phyloP scores from a whole-genome alignment of 2,797 vertebrate genomes.

The Gymnocypris eckloni region DNA sequence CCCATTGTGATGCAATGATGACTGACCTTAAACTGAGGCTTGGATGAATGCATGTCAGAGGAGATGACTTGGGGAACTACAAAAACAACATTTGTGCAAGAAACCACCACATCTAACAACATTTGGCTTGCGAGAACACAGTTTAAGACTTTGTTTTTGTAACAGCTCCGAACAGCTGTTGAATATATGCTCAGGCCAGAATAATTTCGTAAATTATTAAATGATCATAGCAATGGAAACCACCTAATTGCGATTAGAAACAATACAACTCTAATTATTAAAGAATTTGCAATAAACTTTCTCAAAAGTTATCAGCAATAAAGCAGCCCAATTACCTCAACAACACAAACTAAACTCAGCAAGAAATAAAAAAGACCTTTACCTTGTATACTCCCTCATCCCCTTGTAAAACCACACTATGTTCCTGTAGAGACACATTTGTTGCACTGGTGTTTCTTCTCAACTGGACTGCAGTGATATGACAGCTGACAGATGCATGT shows the following conservation, averaged over 20 bases:
- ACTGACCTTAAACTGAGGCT: slow-evolving; percentile 24
- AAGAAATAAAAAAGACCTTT: slow-evolving; percentile 51
- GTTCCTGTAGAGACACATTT: slow-evolving; percentile 79
- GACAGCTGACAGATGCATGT: slow-evolving; percentile 23
- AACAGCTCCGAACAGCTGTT: not conserved
- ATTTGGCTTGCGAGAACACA: not conserved
- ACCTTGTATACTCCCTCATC: slow-evolving; percentile 80
- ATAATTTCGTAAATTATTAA: not conserved
- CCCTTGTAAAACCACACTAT: slow-evolving; percentile 79
- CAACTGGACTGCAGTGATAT: slow-evolving; percentile 18
- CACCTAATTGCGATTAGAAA: not conserved
- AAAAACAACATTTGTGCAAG: slow-evolving; percentile 42
- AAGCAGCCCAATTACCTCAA: not conserved
- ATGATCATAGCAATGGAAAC: not conserved
- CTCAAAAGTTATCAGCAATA: slow-evolving; percentile 15
- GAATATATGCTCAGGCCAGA: not conserved
- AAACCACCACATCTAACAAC: slow-evolving; percentile 4
- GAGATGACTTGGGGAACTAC: slow-evolving; percentile 33
- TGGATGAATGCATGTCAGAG: slow-evolving; percentile 20
- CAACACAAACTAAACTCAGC: not conserved
- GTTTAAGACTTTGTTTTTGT: not conserved
- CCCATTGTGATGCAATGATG: slow-evolving; percentile 41
- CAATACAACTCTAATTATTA: not conserved
- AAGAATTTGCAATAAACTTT: not conserved
- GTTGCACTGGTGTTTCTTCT: slow-evolving; percentile 20